Evolutionary conservation across 2,797 vertebrate species (phyloP).

Genomic region (Myotis findleyi): DNA sequence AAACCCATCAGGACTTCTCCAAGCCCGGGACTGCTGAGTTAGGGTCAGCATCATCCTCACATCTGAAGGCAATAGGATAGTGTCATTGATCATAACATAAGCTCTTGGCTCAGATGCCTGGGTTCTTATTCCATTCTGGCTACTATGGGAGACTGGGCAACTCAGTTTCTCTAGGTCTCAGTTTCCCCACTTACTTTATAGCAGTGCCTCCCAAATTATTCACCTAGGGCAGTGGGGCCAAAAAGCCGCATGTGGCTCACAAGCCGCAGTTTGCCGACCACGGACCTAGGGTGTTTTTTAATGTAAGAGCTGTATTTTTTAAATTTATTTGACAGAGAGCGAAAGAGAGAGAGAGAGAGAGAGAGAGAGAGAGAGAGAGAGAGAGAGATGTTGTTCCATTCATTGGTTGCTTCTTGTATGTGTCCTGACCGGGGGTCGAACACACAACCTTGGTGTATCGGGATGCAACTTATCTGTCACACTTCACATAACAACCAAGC

Average conservation of each 20-base stretch:
- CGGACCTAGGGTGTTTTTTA: background rate
- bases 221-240: background rate
- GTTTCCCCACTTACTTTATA: background rate
- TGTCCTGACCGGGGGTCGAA: background rate
- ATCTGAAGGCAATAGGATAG: background rate
- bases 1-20: background rate
- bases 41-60: background rate
- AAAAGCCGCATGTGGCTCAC: no score
- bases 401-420: background rate
- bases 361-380: background rate
- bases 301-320: background rate
- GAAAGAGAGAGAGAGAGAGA: no score
- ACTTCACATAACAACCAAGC: background rate
- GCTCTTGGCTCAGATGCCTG: background rate
- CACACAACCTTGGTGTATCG: background rate
- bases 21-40: background rate
- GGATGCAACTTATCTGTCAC: background rate
- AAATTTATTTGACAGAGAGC: background rate
- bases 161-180: background rate
- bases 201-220: constrained; percentile 9
- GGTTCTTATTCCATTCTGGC: background rate
- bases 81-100: background rate
- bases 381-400: background rate
- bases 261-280: no score
- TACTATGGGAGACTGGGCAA: background rate